A percentile compares a stretch with the other conserved stretches of the same genome.
phyloP scores from a whole-genome alignment of 2,888 invertebrate species.

The Eutolmus rufibarbis region DNA sequence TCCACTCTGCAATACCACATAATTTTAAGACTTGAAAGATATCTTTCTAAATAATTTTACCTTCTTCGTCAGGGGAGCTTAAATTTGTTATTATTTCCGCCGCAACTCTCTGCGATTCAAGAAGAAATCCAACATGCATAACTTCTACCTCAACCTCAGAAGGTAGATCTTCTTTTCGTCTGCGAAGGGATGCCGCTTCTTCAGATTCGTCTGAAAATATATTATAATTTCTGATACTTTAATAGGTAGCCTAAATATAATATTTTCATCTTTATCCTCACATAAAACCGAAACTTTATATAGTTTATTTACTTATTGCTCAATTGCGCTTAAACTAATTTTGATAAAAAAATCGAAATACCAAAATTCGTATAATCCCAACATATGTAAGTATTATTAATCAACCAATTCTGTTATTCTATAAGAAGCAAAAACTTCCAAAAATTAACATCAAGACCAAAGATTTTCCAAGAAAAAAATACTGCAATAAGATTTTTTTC shows the following conservation, averaged over 20 bases:
- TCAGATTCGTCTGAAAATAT: constrained; percentile 53
- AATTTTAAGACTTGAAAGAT: background rate
- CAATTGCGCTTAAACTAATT: no score
- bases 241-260: background rate
- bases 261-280: no score
- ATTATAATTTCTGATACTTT: background rate
- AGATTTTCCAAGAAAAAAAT: no score
- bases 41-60: constrained; percentile 55
- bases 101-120: constrained; percentile 74
- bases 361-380: no score
- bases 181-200: constrained; percentile 52
- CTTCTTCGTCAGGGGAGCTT: constrained; percentile 68
- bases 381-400: no score
- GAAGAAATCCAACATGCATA: constrained; percentile 65
- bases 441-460: no score
- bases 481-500: no score
- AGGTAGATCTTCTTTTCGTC: constrained; percentile 55
- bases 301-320: no score
- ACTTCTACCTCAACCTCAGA: constrained; percentile 64
- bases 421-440: no score
- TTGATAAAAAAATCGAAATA: no score
- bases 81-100: constrained; percentile 77
- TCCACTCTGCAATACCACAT: constrained; percentile 51
- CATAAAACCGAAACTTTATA: no score
- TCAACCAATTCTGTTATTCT: no score